Conservation (phyloP, 2,797 vertebrate species). For the Discoglossus pictus region DNA sequence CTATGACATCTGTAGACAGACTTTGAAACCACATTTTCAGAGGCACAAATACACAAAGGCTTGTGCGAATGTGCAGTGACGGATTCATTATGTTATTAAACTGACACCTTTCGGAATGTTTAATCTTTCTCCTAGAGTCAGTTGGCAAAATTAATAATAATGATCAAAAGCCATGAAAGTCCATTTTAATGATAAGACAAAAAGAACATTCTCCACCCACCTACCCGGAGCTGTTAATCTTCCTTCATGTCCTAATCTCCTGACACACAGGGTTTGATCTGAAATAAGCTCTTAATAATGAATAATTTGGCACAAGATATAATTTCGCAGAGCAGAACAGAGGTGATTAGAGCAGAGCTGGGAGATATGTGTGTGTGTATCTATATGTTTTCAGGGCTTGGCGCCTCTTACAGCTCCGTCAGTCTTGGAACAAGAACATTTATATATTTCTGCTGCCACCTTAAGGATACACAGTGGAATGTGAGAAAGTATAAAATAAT, state of each 20-base stretch:
- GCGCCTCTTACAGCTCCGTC: too few species aligned
- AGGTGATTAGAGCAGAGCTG: slow-evolving; percentile 60
- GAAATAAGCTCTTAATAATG: slow-evolving; percentile 73
- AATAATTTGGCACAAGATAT: slow-evolving; percentile 63
- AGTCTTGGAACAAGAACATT: slow-evolving; percentile 3
- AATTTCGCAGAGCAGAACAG: slow-evolving; percentile 64
- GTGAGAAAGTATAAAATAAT: too few species aligned
- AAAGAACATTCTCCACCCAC: slow-evolving; percentile 60
- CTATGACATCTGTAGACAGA: too few species aligned
- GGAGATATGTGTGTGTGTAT: slow-evolving; percentile 35
- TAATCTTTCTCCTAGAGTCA: slow-evolving; percentile 56
- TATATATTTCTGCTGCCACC: slow-evolving; percentile 55
- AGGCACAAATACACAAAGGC: too few species aligned
- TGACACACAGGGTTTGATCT: slow-evolving; percentile 59
- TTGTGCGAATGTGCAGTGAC: slow-evolving; percentile 30
- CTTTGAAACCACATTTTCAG: too few species aligned
- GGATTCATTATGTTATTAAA: slow-evolving; percentile 51
- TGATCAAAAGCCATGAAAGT: slow-evolving; percentile 63
- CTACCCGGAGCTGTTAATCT: slow-evolving; percentile 64
- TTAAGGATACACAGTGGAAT: slow-evolving; percentile 45
- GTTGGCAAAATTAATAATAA: slow-evolving; percentile 65
- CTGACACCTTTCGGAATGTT: slow-evolving; percentile 57
- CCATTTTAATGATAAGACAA: slow-evolving; percentile 69
- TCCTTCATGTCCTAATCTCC: slow-evolving; percentile 65
- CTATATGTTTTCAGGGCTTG: background rate